Percentiles rank a stretch among this genome's conserved stretches.
Evolutionary conservation across 1,140 invertebrate genomes (phyloP).

Genomic region (Propsilocerus akamusi): DNA sequence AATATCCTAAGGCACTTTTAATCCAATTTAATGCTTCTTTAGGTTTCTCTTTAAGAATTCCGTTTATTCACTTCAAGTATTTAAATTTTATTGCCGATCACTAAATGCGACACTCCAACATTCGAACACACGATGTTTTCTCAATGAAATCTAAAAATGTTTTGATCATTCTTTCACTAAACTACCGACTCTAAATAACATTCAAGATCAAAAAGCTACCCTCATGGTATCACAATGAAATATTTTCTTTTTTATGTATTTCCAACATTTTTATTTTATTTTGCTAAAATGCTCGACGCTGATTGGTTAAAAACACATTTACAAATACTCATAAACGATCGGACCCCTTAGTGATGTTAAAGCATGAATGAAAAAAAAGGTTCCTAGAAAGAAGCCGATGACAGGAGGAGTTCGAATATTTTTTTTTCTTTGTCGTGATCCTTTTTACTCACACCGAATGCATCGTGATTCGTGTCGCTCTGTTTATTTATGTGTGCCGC

Average conservation of each 20-base stretch:
- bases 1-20: not conserved
- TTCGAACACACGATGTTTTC: too few relatives aligned
- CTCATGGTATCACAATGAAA: too few relatives aligned
- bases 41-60: not conserved
- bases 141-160: not conserved
- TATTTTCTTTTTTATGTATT: too few relatives aligned
- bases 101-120: too few relatives aligned
- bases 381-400: too few relatives aligned
- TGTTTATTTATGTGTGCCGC: too few relatives aligned
- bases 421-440: not conserved
- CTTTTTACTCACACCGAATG: too few relatives aligned
- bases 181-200: slow-evolving; percentile 2
- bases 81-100: not conserved
- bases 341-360: too few relatives aligned
- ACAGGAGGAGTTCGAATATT: not conserved
- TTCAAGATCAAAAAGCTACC: not conserved
- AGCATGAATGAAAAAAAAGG: not conserved
- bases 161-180: not conserved
- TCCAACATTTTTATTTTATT: too few relatives aligned
- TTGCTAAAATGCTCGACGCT: not conserved
- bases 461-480: too few relatives aligned
- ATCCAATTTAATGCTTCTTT: not conserved
- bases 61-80: not conserved
- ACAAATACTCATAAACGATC: not conserved
- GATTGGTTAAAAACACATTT: not conserved